Evolutionary conservation across 23 tunicate genomes (phyloP).

Genomic region (Phallusia fumigata): DNA sequence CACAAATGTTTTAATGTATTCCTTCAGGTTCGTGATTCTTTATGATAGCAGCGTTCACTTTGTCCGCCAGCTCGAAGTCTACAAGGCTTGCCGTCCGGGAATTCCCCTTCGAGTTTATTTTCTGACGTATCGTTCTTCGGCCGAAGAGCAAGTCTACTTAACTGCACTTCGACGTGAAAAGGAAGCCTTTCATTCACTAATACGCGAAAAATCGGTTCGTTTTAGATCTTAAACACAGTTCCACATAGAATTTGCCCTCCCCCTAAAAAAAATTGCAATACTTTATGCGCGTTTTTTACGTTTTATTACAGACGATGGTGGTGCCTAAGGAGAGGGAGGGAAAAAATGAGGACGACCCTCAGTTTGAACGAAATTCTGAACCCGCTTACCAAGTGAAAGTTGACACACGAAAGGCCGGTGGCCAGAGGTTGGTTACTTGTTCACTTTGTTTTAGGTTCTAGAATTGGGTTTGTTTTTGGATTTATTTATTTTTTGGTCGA

Average conservation of each 20-base stretch:
- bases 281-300: too few species aligned
- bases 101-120: constrained; percentile 77
- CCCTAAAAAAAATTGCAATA: too few species aligned
- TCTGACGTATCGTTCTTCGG: constrained; percentile 69
- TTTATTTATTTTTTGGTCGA: too few species aligned
- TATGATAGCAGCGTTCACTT: constrained; percentile 77
- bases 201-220: constrained; percentile 59
- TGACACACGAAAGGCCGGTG: constrained; percentile 72
- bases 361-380: constrained; percentile 35
- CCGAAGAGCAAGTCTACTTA: constrained; percentile 80
- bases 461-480: too few species aligned
- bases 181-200: constrained; percentile 75
- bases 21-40: constrained; percentile 52
- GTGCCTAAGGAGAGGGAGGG: constrained; percentile 83
- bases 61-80: constrained; percentile 77
- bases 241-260: too few species aligned
- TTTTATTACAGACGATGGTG: constrained; percentile 79
- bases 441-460: too few species aligned
- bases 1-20: too few species aligned
- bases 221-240: too few species aligned
- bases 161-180: constrained; percentile 72
- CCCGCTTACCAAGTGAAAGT: constrained; percentile 51
- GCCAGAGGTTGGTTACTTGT: constrained; percentile 41
- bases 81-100: constrained; percentile 82
- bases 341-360: constrained; percentile 65